Conservation (phyloP, 2,797 vertebrate species). For the Platyrinchus mystaceus region DNA sequence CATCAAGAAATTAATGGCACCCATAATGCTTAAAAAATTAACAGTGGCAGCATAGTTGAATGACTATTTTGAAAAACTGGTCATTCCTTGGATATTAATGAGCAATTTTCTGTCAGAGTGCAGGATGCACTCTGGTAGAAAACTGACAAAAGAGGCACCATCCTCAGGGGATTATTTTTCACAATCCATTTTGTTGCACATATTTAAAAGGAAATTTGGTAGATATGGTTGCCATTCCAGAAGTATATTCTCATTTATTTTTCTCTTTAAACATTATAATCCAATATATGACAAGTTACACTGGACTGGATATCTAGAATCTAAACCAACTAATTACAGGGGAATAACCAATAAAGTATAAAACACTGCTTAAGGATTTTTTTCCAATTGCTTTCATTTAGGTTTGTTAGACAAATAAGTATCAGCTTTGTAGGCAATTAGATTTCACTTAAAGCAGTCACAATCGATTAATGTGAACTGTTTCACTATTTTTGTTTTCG, state of each 20-base stretch:
- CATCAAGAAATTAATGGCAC: constrained; percentile 56
- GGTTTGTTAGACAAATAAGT: constrained; percentile 22
- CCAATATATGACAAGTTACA: background rate
- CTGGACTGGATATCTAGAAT: background rate
- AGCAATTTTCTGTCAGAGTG: constrained; percentile 64
- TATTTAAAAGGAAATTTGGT: constrained; percentile 57
- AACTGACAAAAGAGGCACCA: constrained; percentile 54
- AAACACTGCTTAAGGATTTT: background rate
- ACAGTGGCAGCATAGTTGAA: constrained; percentile 28
- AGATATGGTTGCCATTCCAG: constrained; percentile 19
- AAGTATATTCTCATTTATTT: constrained; percentile 49
- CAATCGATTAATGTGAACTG: background rate
- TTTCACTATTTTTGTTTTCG: background rate
- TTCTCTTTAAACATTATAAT: constrained; percentile 27
- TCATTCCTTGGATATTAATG: constrained; percentile 63
- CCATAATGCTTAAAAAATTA: constrained; percentile 45
- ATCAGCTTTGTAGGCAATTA: constrained; percentile 9
- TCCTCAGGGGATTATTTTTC: constrained; percentile 46
- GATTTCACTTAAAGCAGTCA: constrained; percentile 39
- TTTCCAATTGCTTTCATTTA: background rate
- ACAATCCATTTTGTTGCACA: constrained; percentile 41
- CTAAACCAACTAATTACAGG: background rate
- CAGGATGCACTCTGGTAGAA: constrained; percentile 41
- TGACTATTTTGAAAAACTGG: constrained; percentile 48
- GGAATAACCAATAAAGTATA: background rate